A percentile compares a stretch with the other conserved stretches of the same genome.
phyloP scores from a whole-genome alignment of 2,888 invertebrate genomes.

The Sarcophaga variegata region DNA sequence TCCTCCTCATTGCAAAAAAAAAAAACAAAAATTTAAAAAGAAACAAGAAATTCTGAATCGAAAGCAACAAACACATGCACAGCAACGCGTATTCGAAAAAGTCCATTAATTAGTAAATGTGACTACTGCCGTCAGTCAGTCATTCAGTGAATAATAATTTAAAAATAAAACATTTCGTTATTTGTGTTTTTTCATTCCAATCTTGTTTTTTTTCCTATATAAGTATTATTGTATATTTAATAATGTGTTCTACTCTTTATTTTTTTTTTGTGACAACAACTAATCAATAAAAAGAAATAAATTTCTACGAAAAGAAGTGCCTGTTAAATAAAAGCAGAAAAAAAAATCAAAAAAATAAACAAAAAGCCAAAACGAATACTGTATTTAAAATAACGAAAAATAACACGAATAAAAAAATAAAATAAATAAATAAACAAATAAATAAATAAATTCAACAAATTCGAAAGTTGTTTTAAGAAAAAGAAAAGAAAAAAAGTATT shows the following conservation, averaged over 20 bases:
- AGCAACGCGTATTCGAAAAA: slow-evolving; percentile 10
- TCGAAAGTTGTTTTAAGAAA: slow-evolving; percentile 35
- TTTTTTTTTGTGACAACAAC: slow-evolving; percentile 55
- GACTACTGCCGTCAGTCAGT: not conserved
- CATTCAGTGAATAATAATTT: slow-evolving; percentile 67
- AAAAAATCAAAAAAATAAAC: slow-evolving; percentile 36
- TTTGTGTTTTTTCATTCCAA: slow-evolving; percentile 25
- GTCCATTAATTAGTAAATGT: slow-evolving; percentile 19
- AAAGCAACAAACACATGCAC: not conserved
- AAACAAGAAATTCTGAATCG: not conserved
- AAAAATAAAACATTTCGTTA: slow-evolving; percentile 68
- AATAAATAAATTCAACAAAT: slow-evolving; percentile 23
- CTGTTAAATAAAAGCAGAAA: slow-evolving; percentile 21
- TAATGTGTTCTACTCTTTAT: slow-evolving; percentile 32
- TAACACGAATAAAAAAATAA: slow-evolving; percentile 25
- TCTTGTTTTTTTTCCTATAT: slow-evolving; percentile 12
- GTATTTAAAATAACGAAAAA: slow-evolving; percentile 18
- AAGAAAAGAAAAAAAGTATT: not conserved
- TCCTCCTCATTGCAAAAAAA: slow-evolving; percentile 7
- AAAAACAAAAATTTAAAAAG: not conserved
- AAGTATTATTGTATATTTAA: not conserved
- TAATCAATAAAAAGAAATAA: slow-evolving; percentile 65
- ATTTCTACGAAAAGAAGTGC: slow-evolving; percentile 19
- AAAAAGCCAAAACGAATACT: slow-evolving; percentile 31
- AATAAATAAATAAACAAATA: slow-evolving; percentile 27